Conservation (phyloP, 2,888 invertebrate genomes). For the Argyra leucocephala region DNA sequence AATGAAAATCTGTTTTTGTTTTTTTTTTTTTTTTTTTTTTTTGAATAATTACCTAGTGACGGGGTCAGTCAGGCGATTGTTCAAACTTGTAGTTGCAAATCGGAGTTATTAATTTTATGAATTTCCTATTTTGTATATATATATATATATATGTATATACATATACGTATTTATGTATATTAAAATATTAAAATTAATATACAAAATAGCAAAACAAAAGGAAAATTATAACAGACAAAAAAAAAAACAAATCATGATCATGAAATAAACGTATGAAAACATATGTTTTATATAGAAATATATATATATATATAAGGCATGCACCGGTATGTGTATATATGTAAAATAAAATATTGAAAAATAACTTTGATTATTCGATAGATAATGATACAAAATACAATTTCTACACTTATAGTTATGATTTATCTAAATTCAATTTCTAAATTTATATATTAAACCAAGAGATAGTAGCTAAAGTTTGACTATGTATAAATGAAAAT, state of each 20-base stretch:
- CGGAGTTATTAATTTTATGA: neutral
- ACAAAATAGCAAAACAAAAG: neutral
- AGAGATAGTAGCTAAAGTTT: too few relatives aligned
- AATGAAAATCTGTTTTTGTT: neutral
- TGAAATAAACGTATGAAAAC: neutral
- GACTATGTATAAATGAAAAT: neutral
- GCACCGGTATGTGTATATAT: neutral
- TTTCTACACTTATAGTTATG: too few relatives aligned
- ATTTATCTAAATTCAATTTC: too few relatives aligned
- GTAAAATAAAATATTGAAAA: neutral
- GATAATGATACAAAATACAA: too few relatives aligned
- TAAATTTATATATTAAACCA: too few relatives aligned
- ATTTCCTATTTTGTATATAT: neutral
- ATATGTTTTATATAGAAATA: neutral
- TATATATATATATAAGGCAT: neutral
- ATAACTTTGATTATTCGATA: too few relatives aligned
- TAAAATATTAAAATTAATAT: neutral
- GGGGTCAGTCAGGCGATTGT: neutral
- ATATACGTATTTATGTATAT: neutral
- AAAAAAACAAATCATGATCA: neutral
- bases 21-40: neutral
- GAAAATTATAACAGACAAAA: too few relatives aligned
- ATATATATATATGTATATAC: too few relatives aligned
- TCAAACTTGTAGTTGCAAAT: neutral
- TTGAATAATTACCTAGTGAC: constrained; percentile 1